Evolutionary conservation across 2,797 vertebrate species (phyloP).

Genomic region (Notoglanidium macrostoma): DNA sequence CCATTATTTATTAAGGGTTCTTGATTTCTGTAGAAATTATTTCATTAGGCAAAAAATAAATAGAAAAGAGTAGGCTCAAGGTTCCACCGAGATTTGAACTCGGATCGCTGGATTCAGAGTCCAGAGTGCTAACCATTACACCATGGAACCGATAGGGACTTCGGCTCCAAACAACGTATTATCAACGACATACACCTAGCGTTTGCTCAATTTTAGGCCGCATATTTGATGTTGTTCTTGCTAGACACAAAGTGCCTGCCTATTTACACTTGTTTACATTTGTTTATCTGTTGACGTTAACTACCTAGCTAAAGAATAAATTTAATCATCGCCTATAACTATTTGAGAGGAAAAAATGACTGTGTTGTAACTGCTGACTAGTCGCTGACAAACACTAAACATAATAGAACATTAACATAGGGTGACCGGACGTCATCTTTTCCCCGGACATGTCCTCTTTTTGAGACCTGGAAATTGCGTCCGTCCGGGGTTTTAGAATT

Average conservation of each 20-base stretch:
- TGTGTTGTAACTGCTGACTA: too few species aligned
- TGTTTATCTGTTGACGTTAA: not conserved
- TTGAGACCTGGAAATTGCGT: too few species aligned
- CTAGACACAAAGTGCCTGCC: not conserved
- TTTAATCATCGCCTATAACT: not conserved
- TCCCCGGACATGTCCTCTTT: too few species aligned
- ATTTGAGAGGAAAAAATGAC: too few species aligned
- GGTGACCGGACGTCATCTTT: too few species aligned
- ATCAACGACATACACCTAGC: too few species aligned
- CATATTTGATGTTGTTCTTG: too few species aligned
- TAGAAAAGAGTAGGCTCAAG: rapidly evolving
- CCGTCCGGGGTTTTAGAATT: too few species aligned
- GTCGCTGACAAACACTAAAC: too few species aligned
- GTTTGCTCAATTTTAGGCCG: too few species aligned
- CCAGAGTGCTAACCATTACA: conserved; percentile 72
- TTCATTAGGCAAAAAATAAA: not conserved
- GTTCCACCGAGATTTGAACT: conserved; percentile 72
- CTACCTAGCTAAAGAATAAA: too few species aligned
- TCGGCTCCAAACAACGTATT: rapidly evolving
- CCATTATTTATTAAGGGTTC: not conserved
- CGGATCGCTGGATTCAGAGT: conserved; percentile 72
- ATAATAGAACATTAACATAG: too few species aligned
- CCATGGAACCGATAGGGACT: conserved; percentile 59
- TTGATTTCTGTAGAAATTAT: not conserved
- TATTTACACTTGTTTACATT: not conserved